Conservation (phyloP, 1,140 invertebrate species). For the Anagrus nilaparvatae region DNA sequence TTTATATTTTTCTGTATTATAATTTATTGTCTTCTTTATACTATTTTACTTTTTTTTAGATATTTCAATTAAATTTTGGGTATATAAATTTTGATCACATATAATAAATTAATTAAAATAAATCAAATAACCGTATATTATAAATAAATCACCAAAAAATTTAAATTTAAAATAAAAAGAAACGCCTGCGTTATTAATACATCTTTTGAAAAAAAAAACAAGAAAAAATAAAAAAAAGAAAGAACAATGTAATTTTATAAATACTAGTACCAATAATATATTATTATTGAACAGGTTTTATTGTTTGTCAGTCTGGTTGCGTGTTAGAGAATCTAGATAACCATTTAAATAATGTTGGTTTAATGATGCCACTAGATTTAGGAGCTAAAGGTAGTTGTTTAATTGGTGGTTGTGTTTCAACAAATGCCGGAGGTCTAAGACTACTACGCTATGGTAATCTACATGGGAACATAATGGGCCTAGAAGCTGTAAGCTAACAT, state of each 20-base stretch:
- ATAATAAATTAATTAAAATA: no score
- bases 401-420: conserved; percentile 94
- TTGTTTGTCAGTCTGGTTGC: conserved; percentile 87
- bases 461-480: conserved; percentile 82
- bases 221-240: not conserved
- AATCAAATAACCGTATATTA: no score
- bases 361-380: conserved; percentile 92
- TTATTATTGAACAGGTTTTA: conserved; percentile 48
- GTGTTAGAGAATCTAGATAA: conserved; percentile 80
- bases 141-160: no score
- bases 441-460: conserved; percentile 91
- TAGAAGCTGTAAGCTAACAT: conserved; percentile 70
- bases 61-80: no score
- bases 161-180: no score
- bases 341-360: conserved; percentile 55
- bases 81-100: no score
- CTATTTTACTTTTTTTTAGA: no score
- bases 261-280: no score
- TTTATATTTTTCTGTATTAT: no score
- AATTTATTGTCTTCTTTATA: no score
- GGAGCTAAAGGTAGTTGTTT: conserved; percentile 95
- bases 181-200: no score
- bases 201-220: no score
- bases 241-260: not conserved
- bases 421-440: conserved; percentile 93